Percentiles rank a stretch among this genome's conserved stretches.
Conservation (phyloP, 2,113 vertebrate genomes). For the Elephas maximus region DNA sequence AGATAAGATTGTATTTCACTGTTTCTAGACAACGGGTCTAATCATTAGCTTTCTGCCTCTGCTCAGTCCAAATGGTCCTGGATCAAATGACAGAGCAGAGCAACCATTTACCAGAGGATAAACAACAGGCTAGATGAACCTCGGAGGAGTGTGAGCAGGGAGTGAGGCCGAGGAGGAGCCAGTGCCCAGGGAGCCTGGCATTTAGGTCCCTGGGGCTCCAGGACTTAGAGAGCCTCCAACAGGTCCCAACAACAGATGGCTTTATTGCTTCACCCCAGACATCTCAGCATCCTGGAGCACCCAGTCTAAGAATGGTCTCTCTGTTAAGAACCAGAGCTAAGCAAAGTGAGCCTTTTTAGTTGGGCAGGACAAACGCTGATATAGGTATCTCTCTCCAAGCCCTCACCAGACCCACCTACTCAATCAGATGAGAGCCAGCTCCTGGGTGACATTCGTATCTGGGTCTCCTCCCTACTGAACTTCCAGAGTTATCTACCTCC, state of each 20-base stretch:
- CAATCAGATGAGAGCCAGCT: neutral
- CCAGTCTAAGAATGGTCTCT: neutral
- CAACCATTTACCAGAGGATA: neutral
- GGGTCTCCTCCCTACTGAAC: neutral
- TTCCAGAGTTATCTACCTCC: neutral
- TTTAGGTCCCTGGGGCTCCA: neutral
- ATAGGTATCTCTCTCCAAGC: neutral
- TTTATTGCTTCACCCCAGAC: neutral
- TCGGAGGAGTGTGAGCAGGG: accelerated
- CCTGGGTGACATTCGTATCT: neutral
- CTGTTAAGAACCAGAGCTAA: neutral
- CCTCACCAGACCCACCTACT: neutral
- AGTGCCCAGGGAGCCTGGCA: neutral
- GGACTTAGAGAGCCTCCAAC: neutral
- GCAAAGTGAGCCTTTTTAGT: neutral
- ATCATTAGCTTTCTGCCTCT: constrained; percentile 6
- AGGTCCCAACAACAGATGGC: neutral
- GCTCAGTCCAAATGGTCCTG: neutral
- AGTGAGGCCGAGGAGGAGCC: neutral
- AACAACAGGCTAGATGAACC: neutral
- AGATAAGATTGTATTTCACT: neutral
- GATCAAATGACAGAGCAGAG: constrained; percentile 50
- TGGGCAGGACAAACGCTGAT: neutral
- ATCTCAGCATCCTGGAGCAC: neutral
- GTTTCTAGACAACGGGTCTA: constrained; percentile 25